Percentiles rank a stretch among this genome's conserved stretches.
Conservation (phyloP, 2,888 invertebrate genomes). For the Drosophila acutilabella region DNA sequence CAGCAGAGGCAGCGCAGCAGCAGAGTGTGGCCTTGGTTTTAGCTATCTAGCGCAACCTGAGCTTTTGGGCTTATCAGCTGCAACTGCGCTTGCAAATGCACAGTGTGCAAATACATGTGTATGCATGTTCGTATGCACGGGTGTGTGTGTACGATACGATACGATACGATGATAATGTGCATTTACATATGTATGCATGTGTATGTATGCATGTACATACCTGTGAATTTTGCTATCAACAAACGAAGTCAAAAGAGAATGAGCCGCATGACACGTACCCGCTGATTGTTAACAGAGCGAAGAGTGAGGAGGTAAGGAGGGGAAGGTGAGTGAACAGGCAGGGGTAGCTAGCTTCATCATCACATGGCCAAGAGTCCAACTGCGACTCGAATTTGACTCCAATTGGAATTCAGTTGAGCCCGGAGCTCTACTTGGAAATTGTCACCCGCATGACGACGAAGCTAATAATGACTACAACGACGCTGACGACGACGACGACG, state of each 20-base stretch:
- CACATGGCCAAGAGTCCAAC: constrained; percentile 19
- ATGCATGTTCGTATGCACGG: constrained; percentile 14
- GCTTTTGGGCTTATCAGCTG: constrained; percentile 52
- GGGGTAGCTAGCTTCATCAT: neutral
- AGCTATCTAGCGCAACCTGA: constrained; percentile 65
- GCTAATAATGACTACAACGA: neutral
- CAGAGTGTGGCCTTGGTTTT: constrained; percentile 47
- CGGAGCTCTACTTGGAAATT: constrained; percentile 48
- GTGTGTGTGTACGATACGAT: constrained; percentile 15
- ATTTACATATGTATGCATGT: constrained; percentile 4
- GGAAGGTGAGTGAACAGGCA: neutral
- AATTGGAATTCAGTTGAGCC: constrained; percentile 25
- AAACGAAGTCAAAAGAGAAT: constrained; percentile 29
- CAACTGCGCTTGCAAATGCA: constrained; percentile 49
- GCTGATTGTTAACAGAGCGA: constrained; percentile 41
- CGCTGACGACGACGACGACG: neutral
- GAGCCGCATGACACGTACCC: constrained; percentile 62
- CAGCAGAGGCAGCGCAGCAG: neutral
- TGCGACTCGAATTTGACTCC: constrained; percentile 18
- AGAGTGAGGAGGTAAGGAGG: neutral
- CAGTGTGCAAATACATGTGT: constrained; percentile 40
- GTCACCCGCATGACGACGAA: constrained; percentile 63
- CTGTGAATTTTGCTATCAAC: constrained; percentile 26
- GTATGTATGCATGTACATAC: constrained; percentile 7
- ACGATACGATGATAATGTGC: constrained; percentile 7